Evolutionary conservation across 2,888 invertebrate species (phyloP), one percentile per base, ranked within the genome.

Genomic region (Pharmacophagus antenor): DNA sequence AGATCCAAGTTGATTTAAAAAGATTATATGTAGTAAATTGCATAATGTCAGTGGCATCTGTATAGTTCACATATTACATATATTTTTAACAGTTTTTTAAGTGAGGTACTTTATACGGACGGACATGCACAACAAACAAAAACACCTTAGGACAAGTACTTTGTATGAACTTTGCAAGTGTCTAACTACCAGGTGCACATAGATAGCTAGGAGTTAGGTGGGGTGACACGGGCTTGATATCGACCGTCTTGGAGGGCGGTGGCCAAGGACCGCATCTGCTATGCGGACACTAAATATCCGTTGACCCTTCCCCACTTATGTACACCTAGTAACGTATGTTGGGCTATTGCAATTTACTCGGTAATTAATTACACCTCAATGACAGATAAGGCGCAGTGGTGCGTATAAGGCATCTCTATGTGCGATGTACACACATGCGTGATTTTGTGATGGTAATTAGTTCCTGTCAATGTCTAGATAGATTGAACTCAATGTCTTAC

Each of bases 221-320:
- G 87, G 88, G 88, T 85, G 87, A 84, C 85, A 79, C 63, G 58
- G 56, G 62, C 68, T 63, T 76, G 79, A 74, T 88, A 89, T 90
- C 88, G 89, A 90, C 89, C 89, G 89, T 88, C 89, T 89, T 89
- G 70, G 69, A 82, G 85, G 86, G 84, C 82, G 85, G 80, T 81
- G 85, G 83, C 86, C 83, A 86, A 88, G 87, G 84, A 86, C 85
- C 85, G 85, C 87, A 87, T 87, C 87, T 85, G 86, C 85, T 85
- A 85, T 84, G 85, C 85, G 85, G 84, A 82, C 84, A 85, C 87
- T 88, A 85, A 87, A 84, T 88, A 88, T 86, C 82, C 87, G 82
- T 88, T 88, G 88, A 88, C 88, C 88, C 85, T 85, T 82, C 76
- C 70, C 68, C 66, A 64, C 70, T 73, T 84, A 84, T 84, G 78